These are phyloP conservation scores for Sycobia sp. DNA, from an alignment of 1,140 invertebrate genomes.

Conservation along the genomic window DNA sequence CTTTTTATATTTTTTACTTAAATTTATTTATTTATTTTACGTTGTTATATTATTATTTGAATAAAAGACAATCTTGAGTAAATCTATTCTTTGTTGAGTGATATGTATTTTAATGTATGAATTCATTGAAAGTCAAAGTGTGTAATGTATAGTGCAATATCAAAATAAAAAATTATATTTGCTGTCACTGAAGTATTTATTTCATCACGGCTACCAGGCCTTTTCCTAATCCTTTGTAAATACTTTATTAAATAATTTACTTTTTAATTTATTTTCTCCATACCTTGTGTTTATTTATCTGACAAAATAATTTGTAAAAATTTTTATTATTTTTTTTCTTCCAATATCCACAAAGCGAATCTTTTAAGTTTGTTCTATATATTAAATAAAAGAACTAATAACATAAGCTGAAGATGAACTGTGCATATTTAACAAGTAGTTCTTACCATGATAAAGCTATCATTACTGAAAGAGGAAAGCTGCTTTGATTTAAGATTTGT, in stretches of 20 bases:
- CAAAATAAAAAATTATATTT: constrained; percentile 57
- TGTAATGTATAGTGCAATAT: constrained; percentile 38
- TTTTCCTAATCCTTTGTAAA: constrained; percentile 38
- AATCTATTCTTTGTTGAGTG: constrained; percentile 23
- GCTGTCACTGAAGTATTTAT: constrained; percentile 44
- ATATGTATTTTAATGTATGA: constrained; percentile 28
- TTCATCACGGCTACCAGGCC: constrained; percentile 29
- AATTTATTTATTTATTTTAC: constrained; percentile 22
- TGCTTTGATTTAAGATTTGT: too few relatives aligned
- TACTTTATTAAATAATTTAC: constrained; percentile 27
- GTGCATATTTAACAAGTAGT: too few relatives aligned
- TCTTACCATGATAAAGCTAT: too few relatives aligned
- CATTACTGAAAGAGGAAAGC: too few relatives aligned
- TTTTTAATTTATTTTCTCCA: constrained; percentile 46
- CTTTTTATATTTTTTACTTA: constrained; percentile 21
- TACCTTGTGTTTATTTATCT: constrained; percentile 55
- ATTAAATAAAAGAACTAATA: too few relatives aligned
- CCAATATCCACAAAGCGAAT: too few relatives aligned
- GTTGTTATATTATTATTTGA: constrained; percentile 10
- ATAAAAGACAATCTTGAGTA: background rate
- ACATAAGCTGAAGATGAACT: too few relatives aligned
- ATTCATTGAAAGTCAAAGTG: constrained; percentile 29
- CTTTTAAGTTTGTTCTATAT: too few relatives aligned
- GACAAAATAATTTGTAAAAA: background rate
- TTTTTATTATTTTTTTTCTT: background rate